Evolutionary conservation across 2,113 vertebrate species (phyloP).

Genomic region (Vulpes lagopus): DNA sequence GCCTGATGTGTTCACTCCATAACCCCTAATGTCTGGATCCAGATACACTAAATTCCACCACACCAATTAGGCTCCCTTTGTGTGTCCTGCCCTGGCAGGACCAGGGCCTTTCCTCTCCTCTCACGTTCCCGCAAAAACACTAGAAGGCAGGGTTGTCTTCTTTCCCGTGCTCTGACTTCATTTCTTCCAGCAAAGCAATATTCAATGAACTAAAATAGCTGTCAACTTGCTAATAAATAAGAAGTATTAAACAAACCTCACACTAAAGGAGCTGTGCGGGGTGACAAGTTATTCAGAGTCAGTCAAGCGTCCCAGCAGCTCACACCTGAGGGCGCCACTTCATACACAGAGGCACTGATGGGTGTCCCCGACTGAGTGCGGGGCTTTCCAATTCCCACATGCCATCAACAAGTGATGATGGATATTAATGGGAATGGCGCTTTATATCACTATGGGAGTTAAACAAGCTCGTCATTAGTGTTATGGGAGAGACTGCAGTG

Average conservation of each 20-base stretch:
- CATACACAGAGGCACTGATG: slow-evolving; percentile 81
- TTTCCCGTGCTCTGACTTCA: slow-evolving; percentile 22
- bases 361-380: slow-evolving; percentile 45
- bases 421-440: slow-evolving; percentile 58
- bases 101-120: neutral
- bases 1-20: neutral
- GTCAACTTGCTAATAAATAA: slow-evolving; percentile 88
- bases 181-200: slow-evolving; percentile 85
- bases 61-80: fast-evolving
- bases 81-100: neutral
- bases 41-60: neutral
- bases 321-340: slow-evolving; percentile 78
- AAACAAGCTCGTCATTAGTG: slow-evolving; percentile 11
- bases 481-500: neutral
- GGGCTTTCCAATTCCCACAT: slow-evolving; percentile 73
- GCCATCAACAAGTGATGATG: slow-evolving; percentile 54
- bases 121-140: slow-evolving; percentile 67
- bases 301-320: slow-evolving; percentile 31
- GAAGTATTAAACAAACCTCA: slow-evolving; percentile 81
- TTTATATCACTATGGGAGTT: slow-evolving; percentile 27
- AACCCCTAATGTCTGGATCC: neutral
- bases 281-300: slow-evolving; percentile 75
- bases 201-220: slow-evolving; percentile 87
- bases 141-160: slow-evolving; percentile 21
- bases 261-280: slow-evolving; percentile 78